These are phyloP conservation scores for Sapayoa aenigma DNA, from an alignment of 2,113 vertebrate genomes.

Conservation along the genomic window DNA sequence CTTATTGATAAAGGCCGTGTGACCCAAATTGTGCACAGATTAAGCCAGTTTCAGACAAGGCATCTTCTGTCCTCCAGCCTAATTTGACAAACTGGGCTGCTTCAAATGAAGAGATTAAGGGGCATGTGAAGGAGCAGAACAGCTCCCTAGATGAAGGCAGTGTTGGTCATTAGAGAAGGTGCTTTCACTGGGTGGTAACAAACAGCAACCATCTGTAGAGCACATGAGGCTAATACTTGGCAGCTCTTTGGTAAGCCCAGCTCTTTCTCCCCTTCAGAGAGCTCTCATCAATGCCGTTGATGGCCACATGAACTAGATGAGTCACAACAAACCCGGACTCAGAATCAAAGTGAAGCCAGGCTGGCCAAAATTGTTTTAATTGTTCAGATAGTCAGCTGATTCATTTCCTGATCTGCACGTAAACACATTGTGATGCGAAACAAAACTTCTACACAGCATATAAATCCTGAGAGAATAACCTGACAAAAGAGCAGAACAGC, in stretches of 20 bases:
- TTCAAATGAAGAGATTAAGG: background rate
- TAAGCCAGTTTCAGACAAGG: background rate
- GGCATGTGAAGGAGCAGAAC: background rate
- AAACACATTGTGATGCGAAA: slow-evolving; percentile 54
- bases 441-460: background rate
- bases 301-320: background rate
- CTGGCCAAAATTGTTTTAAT: slow-evolving; percentile 19
- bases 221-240: background rate
- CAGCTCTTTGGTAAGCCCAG: background rate
- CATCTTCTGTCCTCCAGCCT: background rate
- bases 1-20: background rate
- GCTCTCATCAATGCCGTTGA: background rate
- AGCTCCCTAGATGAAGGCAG: background rate
- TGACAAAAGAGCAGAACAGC: slow-evolving; percentile 31
- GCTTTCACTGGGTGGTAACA: background rate
- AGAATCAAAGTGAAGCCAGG: background rate
- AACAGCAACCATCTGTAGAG: background rate
- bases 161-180: background rate
- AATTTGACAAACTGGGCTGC: background rate
- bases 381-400: slow-evolving; percentile 36
- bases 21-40: background rate
- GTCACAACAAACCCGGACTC: background rate
- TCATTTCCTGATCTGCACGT: slow-evolving; percentile 41
- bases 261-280: background rate
- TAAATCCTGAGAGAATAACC: slow-evolving; percentile 43